Conservation (phyloP, 2,888 invertebrate species). For the Chrysotoxum bicinctum region DNA sequence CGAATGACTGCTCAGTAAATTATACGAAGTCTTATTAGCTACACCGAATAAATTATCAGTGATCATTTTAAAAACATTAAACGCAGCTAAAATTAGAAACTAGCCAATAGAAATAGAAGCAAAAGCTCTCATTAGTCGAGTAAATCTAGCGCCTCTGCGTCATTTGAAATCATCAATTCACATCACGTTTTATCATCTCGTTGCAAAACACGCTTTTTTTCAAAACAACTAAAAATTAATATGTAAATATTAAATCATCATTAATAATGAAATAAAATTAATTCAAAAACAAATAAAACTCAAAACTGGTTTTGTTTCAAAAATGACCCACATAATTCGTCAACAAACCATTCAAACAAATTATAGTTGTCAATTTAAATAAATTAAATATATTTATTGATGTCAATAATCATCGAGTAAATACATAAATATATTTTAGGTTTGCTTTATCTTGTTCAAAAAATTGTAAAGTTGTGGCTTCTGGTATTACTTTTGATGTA, state of each 20-base stretch:
- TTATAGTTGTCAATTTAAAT: constrained; percentile 7
- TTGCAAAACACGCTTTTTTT: too few relatives aligned
- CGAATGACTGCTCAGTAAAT: too few relatives aligned
- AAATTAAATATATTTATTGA: constrained; percentile 18
- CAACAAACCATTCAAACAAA: constrained; percentile 2
- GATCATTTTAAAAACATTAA: too few relatives aligned
- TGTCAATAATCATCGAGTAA: constrained; percentile 1
- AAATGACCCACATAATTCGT: not conserved
- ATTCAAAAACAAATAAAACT: not conserved
- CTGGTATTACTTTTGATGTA: constrained; percentile 26
- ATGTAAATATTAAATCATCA: not conserved
- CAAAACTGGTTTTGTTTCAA: not conserved
- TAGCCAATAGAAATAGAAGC: too few relatives aligned
- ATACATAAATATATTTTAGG: constrained; percentile 4
- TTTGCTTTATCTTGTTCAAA: constrained; percentile 9
- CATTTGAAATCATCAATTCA: too few relatives aligned
- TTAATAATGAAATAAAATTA: not conserved
- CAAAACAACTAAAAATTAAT: not conserved
- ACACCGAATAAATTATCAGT: too few relatives aligned
- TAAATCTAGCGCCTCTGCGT: too few relatives aligned
- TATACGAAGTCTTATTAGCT: too few relatives aligned
- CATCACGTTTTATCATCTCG: not conserved
- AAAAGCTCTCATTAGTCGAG: too few relatives aligned
- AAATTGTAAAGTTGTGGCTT: constrained; percentile 2
- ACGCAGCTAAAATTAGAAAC: too few relatives aligned